Percentiles rank a stretch among this genome's conserved stretches.
phyloP scores from a whole-genome alignment of 2,888 invertebrate genomes.

The Myopa testacea region DNA sequence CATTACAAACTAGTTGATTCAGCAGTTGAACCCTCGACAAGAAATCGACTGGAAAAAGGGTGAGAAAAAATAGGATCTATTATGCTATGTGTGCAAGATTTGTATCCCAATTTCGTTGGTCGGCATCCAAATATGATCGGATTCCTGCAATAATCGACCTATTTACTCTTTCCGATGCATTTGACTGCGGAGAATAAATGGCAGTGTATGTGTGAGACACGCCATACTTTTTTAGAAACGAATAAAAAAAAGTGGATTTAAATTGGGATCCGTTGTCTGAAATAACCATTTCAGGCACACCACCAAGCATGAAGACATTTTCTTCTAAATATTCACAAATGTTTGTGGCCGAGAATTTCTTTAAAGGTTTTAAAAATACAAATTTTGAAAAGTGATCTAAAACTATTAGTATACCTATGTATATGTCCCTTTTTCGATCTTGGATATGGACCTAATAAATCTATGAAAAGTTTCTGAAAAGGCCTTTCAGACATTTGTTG shows the following conservation, averaged over 20 bases:
- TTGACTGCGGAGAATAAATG: constrained; percentile 40
- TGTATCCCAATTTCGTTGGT: not conserved
- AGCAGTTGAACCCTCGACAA: not conserved
- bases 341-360: constrained; percentile 16
- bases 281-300: constrained; percentile 37
- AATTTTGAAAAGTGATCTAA: constrained; percentile 26
- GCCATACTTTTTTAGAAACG: constrained; percentile 36
- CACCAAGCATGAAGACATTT: constrained; percentile 31
- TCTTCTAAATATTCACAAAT: constrained; percentile 30
- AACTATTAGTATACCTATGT: constrained; percentile 29
- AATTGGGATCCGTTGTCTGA: constrained; percentile 42
- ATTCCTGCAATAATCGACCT: constrained; percentile 32
- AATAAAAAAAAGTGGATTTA: constrained; percentile 22
- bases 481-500: not conserved
- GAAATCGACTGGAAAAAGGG: constrained; percentile 14
- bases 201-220: constrained; percentile 41
- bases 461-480: constrained; percentile 23
- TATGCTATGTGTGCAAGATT: constrained; percentile 32
- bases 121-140: constrained; percentile 36
- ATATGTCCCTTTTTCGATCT: constrained; percentile 23
- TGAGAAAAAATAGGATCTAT: not conserved
- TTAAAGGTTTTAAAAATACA: not conserved
- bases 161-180: constrained; percentile 40
- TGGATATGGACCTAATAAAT: constrained; percentile 29
- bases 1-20: constrained; percentile 23